A percentile compares a stretch with the other conserved stretches of the same genome.
Evolutionary conservation across 2,797 vertebrate species (phyloP).

Genomic region (Danio albolineatus): DNA sequence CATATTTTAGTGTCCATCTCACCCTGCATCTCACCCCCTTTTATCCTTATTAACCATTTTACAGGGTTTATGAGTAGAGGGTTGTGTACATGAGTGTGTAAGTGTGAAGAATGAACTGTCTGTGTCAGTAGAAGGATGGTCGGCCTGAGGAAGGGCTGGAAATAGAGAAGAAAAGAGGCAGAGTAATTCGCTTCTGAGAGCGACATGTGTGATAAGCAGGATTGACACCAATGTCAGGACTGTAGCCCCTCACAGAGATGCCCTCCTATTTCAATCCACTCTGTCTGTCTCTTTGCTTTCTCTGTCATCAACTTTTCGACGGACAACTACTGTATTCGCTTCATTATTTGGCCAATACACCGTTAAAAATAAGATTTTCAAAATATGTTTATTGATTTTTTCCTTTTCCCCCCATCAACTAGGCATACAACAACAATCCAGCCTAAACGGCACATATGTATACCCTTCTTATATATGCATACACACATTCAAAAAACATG

Average conservation of each 20-base stretch:
- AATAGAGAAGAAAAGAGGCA: slow-evolving; percentile 19
- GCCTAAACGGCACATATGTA: too few species aligned
- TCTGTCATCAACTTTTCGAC: neutral
- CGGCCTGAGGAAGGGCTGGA: slow-evolving; percentile 6
- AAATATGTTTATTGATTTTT: too few species aligned
- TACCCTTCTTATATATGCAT: too few species aligned
- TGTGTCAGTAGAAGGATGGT: slow-evolving; percentile 11
- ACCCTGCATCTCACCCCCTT: neutral
- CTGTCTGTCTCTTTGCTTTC: slow-evolving; percentile 45
- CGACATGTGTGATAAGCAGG: slow-evolving; percentile 73
- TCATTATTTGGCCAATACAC: too few species aligned
- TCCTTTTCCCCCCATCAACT: too few species aligned
- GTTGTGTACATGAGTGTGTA: neutral
- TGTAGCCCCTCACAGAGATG: slow-evolving; percentile 16
- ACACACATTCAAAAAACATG: too few species aligned
- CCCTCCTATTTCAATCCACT: slow-evolving; percentile 72
- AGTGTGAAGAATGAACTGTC: slow-evolving; percentile 23
- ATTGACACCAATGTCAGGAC: slow-evolving; percentile 77
- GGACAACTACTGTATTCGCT: too few species aligned
- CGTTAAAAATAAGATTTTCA: too few species aligned
- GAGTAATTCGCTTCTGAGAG: slow-evolving; percentile 57
- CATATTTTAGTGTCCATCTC: slow-evolving; percentile 50
- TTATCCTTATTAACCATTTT: slow-evolving; percentile 31
- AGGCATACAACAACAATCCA: too few species aligned
- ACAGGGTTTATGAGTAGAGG: slow-evolving; percentile 20